phyloP scores from a whole-genome alignment of 1,140 invertebrate species.

The Eufriesea mexicana region DNA sequence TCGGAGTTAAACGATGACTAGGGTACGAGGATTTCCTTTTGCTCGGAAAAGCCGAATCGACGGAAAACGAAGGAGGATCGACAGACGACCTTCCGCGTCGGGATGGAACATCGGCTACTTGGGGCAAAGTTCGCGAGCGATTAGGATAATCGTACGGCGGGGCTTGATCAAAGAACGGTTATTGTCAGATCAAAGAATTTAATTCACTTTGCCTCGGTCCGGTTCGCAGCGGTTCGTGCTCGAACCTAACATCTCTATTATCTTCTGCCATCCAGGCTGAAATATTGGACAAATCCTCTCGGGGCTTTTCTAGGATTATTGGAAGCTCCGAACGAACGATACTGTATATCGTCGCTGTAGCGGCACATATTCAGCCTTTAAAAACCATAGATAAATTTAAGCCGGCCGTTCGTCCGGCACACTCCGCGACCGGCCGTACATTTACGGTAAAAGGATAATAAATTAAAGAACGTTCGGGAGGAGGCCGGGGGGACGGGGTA shows the following conservation, averaged over 20 bases:
- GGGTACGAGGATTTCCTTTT: too few relatives aligned
- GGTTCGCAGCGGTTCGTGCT: conserved; percentile 9
- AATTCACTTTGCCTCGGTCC: conserved; percentile 53
- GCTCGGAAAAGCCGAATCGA: neutral
- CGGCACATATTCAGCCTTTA: conserved; percentile 46
- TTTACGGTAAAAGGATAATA: conserved; percentile 44
- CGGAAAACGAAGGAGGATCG: neutral
- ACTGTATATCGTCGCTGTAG: conserved; percentile 52
- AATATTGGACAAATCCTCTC: conserved; percentile 65
- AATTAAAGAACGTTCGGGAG: conserved; percentile 31
- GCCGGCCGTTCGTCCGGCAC: conserved; percentile 14
- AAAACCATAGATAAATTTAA: conserved; percentile 62
- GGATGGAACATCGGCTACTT: neutral
- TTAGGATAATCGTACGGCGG: conserved; percentile 17
- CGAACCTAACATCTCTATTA: conserved; percentile 57
- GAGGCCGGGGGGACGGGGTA: neutral
- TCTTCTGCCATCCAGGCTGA: conserved; percentile 53
- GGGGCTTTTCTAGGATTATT: conserved; percentile 60
- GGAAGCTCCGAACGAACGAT: conserved; percentile 51
- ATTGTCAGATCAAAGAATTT: conserved; percentile 50
- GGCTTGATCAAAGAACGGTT: conserved; percentile 21
- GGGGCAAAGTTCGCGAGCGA: neutral
- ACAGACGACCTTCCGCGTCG: neutral
- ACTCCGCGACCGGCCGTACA: neutral
- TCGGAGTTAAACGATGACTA: neutral